Percentiles rank a stretch among this genome's conserved stretches.
phyloP scores from a whole-genome alignment of 2,888 invertebrate genomes.

The Coelopa pilipes region DNA sequence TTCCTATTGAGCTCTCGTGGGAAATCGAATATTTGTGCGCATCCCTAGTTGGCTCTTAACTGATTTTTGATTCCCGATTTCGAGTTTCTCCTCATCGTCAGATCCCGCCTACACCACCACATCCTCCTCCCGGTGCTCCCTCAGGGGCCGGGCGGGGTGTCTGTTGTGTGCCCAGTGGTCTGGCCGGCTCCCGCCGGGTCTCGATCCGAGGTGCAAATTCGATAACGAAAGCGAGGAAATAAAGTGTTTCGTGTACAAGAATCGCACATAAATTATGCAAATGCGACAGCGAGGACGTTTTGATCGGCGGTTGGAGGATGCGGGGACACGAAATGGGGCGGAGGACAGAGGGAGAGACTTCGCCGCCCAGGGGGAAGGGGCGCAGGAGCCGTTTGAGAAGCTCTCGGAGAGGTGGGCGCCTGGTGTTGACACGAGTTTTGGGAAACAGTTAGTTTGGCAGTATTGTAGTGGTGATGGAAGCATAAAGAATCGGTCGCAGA shows the following conservation, averaged over 20 bases:
- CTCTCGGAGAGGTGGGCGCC: too few relatives aligned
- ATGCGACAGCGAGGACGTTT: slow-evolving; percentile 16
- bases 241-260: not conserved
- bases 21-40: not conserved
- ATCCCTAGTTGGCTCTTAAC: slow-evolving; percentile 13
- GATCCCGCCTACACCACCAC: too few relatives aligned
- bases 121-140: not conserved
- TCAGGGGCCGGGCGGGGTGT: too few relatives aligned
- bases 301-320: not conserved
- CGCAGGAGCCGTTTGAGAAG: too few relatives aligned
- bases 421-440: too few relatives aligned
- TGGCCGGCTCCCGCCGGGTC: not conserved
- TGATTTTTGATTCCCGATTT: slow-evolving; percentile 23
- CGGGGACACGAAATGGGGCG: not conserved
- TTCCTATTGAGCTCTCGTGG: not conserved
- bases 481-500: too few relatives aligned
- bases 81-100: not conserved
- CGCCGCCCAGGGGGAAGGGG: too few relatives aligned
- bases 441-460: too few relatives aligned
- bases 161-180: not conserved
- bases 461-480: too few relatives aligned
- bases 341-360: too few relatives aligned
- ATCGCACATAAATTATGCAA: slow-evolving; percentile 18
- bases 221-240: not conserved
- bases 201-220: slow-evolving; percentile 7